A percentile compares a stretch with the other conserved stretches of the same genome.
phyloP scores from a whole-genome alignment of 2,113 vertebrate genomes.

The Dicrurus megarhynchus region DNA sequence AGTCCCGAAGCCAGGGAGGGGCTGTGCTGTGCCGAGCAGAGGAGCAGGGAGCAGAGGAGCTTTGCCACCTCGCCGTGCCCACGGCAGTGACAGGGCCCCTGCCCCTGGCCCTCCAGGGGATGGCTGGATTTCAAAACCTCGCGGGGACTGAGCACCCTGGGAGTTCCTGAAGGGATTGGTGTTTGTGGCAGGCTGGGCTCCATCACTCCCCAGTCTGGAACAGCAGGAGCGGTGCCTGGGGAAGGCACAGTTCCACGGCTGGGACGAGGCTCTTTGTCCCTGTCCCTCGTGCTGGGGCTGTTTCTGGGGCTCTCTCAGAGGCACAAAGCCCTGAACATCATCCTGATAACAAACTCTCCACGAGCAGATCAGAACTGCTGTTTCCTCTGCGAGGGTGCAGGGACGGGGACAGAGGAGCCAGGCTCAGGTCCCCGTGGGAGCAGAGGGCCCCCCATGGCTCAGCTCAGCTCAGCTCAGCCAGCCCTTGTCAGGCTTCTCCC shows the following conservation, averaged over 20 bases:
- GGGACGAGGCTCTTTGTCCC: neutral
- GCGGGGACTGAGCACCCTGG: neutral
- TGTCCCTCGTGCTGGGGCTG: neutral
- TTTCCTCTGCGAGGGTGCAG: neutral
- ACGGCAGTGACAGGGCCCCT: rapidly evolving
- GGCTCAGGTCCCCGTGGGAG: rapidly evolving
- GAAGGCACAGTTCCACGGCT: rapidly evolving
- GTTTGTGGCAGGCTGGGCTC: neutral
- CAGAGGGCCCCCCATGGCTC: neutral
- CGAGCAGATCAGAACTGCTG: neutral
- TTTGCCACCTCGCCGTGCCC: neutral
- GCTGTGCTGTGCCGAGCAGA: neutral
- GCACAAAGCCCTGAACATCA: rapidly evolving
- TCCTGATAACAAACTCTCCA: rapidly evolving
- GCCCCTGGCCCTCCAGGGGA: no score
- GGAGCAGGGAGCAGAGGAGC: neutral
- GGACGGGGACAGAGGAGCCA: neutral
- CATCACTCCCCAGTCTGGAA: rapidly evolving
- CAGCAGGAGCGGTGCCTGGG: neutral
- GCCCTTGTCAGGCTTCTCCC: neutral
- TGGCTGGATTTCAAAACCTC: neutral
- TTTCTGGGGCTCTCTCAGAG: neutral
- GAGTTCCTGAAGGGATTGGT: rapidly evolving
- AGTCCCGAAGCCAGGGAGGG: neutral
- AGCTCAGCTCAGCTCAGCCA: neutral